A percentile compares a stretch with the other conserved stretches of the same genome.
These are phyloP conservation scores for Chlorocebus sabaeus DNA, from an alignment of 2,113 vertebrate species.

Conservation along the genomic window DNA sequence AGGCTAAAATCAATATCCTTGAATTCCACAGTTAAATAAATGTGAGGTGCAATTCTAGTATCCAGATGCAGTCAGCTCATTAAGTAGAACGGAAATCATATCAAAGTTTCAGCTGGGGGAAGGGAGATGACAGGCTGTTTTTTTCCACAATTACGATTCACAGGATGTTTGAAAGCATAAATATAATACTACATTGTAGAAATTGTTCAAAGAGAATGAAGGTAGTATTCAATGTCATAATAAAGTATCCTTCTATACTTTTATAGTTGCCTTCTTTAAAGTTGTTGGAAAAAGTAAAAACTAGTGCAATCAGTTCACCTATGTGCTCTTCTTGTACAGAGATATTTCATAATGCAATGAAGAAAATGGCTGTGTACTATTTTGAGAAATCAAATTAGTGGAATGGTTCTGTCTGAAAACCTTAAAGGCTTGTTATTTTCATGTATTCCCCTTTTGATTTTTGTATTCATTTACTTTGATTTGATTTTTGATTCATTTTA, in stretches of 20 bases:
- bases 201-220: background rate
- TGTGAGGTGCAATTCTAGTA: background rate
- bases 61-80: background rate
- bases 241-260: background rate
- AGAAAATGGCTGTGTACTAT: background rate
- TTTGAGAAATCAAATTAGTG: background rate
- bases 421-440: background rate
- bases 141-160: background rate
- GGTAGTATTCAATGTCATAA: background rate
- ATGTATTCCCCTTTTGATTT: background rate
- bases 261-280: background rate
- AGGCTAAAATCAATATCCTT: background rate
- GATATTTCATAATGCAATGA: background rate
- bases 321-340: background rate
- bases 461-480: background rate
- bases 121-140: background rate
- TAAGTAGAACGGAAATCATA: background rate
- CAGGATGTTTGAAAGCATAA: background rate
- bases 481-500: background rate
- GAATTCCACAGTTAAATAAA: background rate
- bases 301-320: background rate
- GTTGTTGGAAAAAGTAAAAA: background rate
- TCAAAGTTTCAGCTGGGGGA: background rate
- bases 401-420: background rate
- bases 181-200: background rate